Evolutionary conservation across 2,113 vertebrate species (phyloP).

Genomic region (Neogobius melanostomus): DNA sequence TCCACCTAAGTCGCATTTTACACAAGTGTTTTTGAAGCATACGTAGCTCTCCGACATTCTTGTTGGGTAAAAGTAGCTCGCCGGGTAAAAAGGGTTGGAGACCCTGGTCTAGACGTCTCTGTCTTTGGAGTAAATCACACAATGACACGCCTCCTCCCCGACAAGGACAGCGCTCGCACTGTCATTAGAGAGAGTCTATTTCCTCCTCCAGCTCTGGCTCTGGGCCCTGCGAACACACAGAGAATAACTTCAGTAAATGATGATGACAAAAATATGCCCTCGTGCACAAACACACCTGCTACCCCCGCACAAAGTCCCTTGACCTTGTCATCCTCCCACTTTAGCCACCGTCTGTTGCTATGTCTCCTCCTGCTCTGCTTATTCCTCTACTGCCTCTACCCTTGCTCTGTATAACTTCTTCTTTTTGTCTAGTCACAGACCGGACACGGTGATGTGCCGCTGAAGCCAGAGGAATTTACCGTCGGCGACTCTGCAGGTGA

Average conservation of each 20-base stretch:
- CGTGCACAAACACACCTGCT: conserved; percentile 43
- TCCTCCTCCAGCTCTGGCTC: conserved; percentile 50
- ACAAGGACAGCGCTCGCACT: conserved; percentile 59
- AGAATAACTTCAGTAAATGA: conserved; percentile 48
- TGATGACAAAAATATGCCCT: conserved; percentile 37
- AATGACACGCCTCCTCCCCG: conserved; percentile 57
- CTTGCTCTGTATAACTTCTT: conserved; percentile 10
- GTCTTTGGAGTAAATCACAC: conserved; percentile 46
- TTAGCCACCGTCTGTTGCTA: conserved; percentile 30
- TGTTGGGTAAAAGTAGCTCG: too few species aligned
- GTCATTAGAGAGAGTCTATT: conserved; percentile 54
- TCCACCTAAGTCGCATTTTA: too few species aligned
- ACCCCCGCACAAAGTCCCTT: conserved; percentile 40
- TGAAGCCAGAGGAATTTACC: conserved; percentile 88
- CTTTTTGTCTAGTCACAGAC: conserved; percentile 82
- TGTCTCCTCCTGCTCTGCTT: conserved; percentile 18
- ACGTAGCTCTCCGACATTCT: too few species aligned
- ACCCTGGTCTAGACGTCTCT: conserved; percentile 32
- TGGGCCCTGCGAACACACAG: conserved; percentile 52
- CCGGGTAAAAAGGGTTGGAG: too few species aligned
- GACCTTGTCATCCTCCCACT: conserved; percentile 56
- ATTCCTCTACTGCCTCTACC: not conserved
- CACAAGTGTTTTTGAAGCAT: too few species aligned
- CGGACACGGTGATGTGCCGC: conserved; percentile 79
- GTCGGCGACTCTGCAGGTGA: conserved; percentile 85